Evolutionary conservation across 2,797 vertebrate species (phyloP).

Genomic region (Phataginus tetradactyla): DNA sequence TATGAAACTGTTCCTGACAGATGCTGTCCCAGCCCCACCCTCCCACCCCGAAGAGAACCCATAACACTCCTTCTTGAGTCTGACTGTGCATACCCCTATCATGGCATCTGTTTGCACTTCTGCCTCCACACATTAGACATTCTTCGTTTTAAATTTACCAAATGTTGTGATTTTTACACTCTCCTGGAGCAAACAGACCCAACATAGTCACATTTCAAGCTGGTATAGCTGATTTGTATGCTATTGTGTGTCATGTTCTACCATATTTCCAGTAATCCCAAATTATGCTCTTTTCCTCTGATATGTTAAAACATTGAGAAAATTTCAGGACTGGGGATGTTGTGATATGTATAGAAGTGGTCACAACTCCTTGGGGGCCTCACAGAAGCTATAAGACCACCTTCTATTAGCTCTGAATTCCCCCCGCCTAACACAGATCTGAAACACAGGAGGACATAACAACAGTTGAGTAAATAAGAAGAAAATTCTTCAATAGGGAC

Average conservation of each 20-base stretch:
- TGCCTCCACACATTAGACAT: neutral
- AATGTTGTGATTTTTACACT: neutral
- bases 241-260: neutral
- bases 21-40: neutral
- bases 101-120: neutral
- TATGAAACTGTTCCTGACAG: neutral
- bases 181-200: neutral
- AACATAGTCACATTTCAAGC: neutral
- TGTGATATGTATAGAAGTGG: neutral
- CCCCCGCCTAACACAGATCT: fast-evolving
- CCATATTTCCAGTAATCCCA: neutral
- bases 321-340: neutral
- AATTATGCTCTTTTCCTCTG: neutral
- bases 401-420: neutral
- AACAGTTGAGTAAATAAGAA: neutral
- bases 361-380: neutral
- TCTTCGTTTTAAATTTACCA: neutral
- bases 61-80: too few relatives aligned
- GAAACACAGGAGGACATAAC: neutral
- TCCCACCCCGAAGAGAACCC: neutral
- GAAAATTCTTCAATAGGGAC: neutral
- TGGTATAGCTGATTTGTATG: neutral
- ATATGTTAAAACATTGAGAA: neutral
- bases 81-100: too few relatives aligned
- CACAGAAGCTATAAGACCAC: neutral